Evolutionary conservation across 2,113 vertebrate species (phyloP).

Genomic region (Hemicordylus capensis): DNA sequence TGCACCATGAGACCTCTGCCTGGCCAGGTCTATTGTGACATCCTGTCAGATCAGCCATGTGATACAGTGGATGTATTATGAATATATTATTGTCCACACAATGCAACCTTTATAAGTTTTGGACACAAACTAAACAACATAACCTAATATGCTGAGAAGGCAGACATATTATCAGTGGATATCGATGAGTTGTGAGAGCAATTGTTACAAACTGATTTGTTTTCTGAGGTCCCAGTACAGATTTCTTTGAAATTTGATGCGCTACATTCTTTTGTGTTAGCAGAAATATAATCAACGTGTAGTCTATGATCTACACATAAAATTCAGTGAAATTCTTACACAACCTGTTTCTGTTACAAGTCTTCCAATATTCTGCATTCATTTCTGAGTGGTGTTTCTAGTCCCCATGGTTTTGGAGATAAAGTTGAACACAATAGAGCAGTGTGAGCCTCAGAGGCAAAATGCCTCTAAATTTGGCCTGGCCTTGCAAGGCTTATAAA

Average conservation of each 20-base stretch:
- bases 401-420: not conserved
- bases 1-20: no score
- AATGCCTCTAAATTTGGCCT: no score
- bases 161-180: not conserved
- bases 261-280: not conserved
- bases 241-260: not conserved
- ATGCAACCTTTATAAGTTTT: not conserved
- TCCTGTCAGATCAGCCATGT: not conserved
- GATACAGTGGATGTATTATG: not conserved
- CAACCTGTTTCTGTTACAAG: not conserved
- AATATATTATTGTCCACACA: not conserved
- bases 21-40: no score
- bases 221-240: not conserved
- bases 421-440: not conserved
- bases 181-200: not conserved
- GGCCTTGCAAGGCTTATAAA: no score
- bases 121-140: not conserved
- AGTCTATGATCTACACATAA: not conserved
- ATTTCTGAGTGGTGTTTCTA: not conserved
- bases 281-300: not conserved
- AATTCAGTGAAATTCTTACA: not conserved
- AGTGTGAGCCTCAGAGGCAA: no score
- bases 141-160: not conserved
- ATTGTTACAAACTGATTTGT: not conserved
- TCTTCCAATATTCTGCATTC: no score